Percentiles rank a stretch among this genome's conserved stretches.
phyloP scores from a whole-genome alignment of 1,140 invertebrate species.

The Adelges cooleyi region DNA sequence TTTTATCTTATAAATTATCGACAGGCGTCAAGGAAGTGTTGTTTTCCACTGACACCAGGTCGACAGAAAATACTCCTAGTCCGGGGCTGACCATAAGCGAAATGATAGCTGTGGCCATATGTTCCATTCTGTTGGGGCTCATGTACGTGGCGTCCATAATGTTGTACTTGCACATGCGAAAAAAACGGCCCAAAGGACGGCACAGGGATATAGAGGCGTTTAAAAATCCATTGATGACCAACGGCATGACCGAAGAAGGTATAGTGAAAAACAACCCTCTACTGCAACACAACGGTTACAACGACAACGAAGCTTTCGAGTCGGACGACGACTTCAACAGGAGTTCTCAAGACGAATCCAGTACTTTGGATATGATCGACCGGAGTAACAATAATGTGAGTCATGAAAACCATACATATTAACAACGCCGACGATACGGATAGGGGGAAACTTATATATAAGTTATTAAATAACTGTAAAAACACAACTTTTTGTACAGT shows the following conservation, averaged over 20 bases:
- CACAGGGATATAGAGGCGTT: neutral
- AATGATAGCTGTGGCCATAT: conserved; percentile 68
- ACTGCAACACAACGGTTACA: conserved; percentile 37
- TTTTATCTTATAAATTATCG: conserved; percentile 33
- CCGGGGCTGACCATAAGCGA: conserved; percentile 45
- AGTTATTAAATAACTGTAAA: too few relatives aligned
- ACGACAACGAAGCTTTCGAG: conserved; percentile 23
- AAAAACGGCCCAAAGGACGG: conserved; percentile 30
- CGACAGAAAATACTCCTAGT: conserved; percentile 41
- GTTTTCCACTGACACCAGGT: conserved; percentile 55
- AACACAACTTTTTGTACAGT: too few relatives aligned
- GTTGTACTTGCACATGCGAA: conserved; percentile 60
- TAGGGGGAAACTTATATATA: too few relatives aligned
- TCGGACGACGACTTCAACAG: conserved; percentile 27
- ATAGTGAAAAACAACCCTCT: conserved; percentile 66
- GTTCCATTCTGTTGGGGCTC: conserved; percentile 62
- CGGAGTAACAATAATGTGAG: neutral
- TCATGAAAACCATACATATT: too few relatives aligned
- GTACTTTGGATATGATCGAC: neutral
- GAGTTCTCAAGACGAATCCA: neutral
- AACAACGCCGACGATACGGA: too few relatives aligned
- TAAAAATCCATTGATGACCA: conserved; percentile 22
- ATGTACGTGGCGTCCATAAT: conserved; percentile 73
- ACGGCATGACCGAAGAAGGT: conserved; percentile 35
- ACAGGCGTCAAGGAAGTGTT: conserved; percentile 63